Conservation (phyloP, 2,113 vertebrate genomes). For the Galbula dea region DNA sequence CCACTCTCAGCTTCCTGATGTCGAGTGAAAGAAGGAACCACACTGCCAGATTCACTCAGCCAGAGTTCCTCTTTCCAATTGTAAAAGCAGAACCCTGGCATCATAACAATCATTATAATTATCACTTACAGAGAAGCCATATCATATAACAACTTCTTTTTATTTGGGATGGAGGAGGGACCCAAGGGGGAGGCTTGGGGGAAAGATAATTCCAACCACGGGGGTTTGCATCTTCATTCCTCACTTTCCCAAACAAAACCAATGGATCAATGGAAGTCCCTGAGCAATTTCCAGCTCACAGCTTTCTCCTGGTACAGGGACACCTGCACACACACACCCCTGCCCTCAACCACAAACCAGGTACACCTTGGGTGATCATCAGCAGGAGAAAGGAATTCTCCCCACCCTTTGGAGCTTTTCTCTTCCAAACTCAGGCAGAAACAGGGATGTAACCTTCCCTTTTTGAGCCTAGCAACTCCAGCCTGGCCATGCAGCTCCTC, state of each 20-base stretch:
- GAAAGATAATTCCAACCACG: constrained; percentile 46
- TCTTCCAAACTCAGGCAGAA: constrained; percentile 51
- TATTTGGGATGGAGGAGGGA: neutral
- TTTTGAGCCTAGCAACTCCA: constrained; percentile 75
- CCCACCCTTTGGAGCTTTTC: neutral
- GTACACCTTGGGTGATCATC: neutral
- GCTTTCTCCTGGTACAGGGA: constrained; percentile 1
- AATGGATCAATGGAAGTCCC: constrained; percentile 64
- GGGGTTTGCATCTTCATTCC: constrained; percentile 67
- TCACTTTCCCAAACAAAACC: constrained; percentile 61
- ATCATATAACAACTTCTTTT: constrained; percentile 68
- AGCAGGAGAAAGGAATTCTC: neutral
- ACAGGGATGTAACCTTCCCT: constrained; percentile 66
- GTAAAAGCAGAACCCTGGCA: constrained; percentile 30
- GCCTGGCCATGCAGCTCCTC: constrained; percentile 76
- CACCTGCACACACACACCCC: neutral
- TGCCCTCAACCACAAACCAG: neutral
- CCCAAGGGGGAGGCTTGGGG: neutral
- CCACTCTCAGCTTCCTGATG: constrained; percentile 19
- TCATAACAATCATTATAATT: constrained; percentile 69
- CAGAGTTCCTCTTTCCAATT: constrained; percentile 48
- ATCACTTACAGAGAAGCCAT: constrained; percentile 65
- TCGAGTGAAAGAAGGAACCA: constrained; percentile 52
- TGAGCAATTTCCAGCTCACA: constrained; percentile 67
- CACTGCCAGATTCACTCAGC: constrained; percentile 51